Evolutionary conservation across 2,888 invertebrate species (phyloP).

Genomic region (Cryptocheilus praepositus): DNA sequence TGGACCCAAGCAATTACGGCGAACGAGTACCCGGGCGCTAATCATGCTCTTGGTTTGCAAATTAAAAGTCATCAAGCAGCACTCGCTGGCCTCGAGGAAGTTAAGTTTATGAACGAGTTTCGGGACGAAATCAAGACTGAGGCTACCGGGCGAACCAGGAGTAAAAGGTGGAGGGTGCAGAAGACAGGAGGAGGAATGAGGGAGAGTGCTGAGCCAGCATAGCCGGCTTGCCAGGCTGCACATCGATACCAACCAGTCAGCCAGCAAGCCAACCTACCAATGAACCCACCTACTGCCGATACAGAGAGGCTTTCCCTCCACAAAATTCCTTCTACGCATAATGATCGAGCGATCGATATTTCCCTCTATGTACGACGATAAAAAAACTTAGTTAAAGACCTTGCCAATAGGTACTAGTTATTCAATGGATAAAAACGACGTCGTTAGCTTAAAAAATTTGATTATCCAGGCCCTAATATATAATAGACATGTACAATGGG

Average conservation of each 20-base stretch:
- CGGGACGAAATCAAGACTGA: conserved; percentile 60
- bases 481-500: too few relatives aligned
- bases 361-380: too few relatives aligned
- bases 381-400: too few relatives aligned
- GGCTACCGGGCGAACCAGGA: conserved; percentile 45
- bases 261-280: conserved; percentile 67
- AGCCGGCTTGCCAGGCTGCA: conserved; percentile 69
- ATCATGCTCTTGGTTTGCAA: conserved; percentile 28
- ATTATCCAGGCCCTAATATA: too few relatives aligned
- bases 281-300: conserved; percentile 53
- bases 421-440: too few relatives aligned
- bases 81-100: conserved; percentile 37
- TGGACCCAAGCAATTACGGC: neutral
- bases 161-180: conserved; percentile 47
- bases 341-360: too few relatives aligned
- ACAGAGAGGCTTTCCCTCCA: conserved; percentile 3
- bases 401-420: too few relatives aligned
- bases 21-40: too few relatives aligned
- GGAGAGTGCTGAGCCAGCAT: conserved; percentile 74
- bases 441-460: too few relatives aligned
- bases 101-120: conserved; percentile 64
- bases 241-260: conserved; percentile 73
- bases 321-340: neutral
- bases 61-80: conserved; percentile 43
- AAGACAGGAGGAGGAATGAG: conserved; percentile 63